Conservation (phyloP, 1,140 invertebrate genomes). For the Procambarus virginalis region DNA sequence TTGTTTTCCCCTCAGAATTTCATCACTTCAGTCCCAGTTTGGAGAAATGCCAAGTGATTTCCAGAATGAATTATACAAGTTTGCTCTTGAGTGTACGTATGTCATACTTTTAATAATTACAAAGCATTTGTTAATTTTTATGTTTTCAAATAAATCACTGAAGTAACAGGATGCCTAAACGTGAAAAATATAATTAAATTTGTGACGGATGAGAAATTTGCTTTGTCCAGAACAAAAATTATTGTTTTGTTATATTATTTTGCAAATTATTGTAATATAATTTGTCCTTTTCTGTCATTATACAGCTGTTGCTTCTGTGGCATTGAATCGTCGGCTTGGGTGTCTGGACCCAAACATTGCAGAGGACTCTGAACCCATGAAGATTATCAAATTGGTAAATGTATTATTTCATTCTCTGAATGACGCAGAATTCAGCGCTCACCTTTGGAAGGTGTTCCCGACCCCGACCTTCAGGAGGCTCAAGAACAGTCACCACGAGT, state of each 20-base stretch:
- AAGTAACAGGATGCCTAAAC: too few species aligned
- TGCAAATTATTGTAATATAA: too few species aligned
- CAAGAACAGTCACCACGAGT: conserved; percentile 13
- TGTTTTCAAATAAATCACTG: too few species aligned
- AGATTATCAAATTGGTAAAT: conserved; percentile 21
- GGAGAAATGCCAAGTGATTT: conserved; percentile 39
- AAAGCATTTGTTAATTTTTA: too few species aligned
- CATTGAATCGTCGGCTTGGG: conserved; percentile 2
- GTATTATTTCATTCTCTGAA: conserved; percentile 20
- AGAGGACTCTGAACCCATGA: conserved; percentile 36
- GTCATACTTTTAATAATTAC: too few species aligned
- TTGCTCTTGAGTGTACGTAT: conserved; percentile 38
- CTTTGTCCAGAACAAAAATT: too few species aligned
- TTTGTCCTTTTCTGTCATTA: background rate
- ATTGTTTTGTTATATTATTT: too few species aligned
- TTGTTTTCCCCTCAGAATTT: conserved; percentile 1
- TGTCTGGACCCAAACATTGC: conserved; percentile 21
- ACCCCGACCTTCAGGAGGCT: conserved; percentile 1
- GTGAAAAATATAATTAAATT: too few species aligned
- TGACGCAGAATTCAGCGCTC: conserved; percentile 6
- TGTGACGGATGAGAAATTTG: too few species aligned
- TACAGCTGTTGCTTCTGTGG: background rate
- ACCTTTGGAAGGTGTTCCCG: conserved; percentile 21
- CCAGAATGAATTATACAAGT: conserved; percentile 41
- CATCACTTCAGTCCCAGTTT: conserved; percentile 4